Conservation (phyloP, 1,140 invertebrate species). For the Drosophila littoralis region DNA sequence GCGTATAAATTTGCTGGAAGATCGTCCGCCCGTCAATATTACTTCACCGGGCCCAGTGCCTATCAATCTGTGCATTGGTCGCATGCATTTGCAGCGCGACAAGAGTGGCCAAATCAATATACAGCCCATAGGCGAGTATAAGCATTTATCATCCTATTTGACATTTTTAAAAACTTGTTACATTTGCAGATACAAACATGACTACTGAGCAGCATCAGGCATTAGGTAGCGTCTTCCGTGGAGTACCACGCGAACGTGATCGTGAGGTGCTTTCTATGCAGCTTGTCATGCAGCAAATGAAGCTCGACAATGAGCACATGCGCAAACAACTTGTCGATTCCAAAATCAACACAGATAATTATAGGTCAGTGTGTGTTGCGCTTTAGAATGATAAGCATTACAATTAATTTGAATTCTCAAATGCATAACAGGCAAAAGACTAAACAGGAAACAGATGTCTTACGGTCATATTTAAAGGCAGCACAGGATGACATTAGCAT, state of each 20-base stretch:
- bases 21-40: slow-evolving; percentile 91
- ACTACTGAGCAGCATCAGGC: slow-evolving; percentile 52
- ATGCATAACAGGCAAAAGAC: slow-evolving; percentile 83
- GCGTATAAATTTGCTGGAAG: slow-evolving; percentile 90
- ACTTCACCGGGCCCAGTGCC: slow-evolving; percentile 93
- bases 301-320: slow-evolving; percentile 88
- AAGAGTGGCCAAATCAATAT: slow-evolving; percentile 90
- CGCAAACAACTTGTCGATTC: slow-evolving; percentile 86
- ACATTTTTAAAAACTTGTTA: background rate
- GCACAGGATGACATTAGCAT: slow-evolving; percentile 90
- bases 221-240: slow-evolving; percentile 54
- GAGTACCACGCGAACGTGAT: slow-evolving; percentile 81
- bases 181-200: slow-evolving; percentile 59
- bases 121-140: slow-evolving; percentile 85
- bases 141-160: background rate
- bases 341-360: slow-evolving; percentile 88
- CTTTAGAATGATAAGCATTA: background rate
- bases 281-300: slow-evolving; percentile 86
- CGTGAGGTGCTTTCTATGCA: slow-evolving; percentile 85
- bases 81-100: slow-evolving; percentile 88
- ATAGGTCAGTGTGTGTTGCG: slow-evolving; percentile 84
- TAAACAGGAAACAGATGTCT: slow-evolving; percentile 87
- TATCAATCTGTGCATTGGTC: slow-evolving; percentile 90
- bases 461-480: slow-evolving; percentile 87
- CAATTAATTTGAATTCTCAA: slow-evolving; percentile 1